phyloP scores from a whole-genome alignment of 2,888 invertebrate genomes.

The Hyposoter dolosus region DNA sequence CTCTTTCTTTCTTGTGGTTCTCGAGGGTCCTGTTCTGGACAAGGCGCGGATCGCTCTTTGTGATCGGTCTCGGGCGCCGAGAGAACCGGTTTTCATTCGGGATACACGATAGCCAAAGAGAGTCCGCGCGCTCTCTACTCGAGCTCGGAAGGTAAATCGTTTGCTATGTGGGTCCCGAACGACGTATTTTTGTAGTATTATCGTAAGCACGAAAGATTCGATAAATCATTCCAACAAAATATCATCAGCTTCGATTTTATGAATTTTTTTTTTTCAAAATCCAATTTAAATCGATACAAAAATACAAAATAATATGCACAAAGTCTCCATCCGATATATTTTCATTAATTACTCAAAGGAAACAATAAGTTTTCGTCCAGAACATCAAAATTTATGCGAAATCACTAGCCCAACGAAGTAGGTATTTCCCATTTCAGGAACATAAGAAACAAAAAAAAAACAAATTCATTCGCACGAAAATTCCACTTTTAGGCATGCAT shows the following conservation, averaged over 20 bases:
- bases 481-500: neutral
- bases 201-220: conserved; percentile 60
- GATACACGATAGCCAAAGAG: conserved; percentile 49
- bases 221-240: conserved; percentile 62
- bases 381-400: neutral
- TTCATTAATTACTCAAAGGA: neutral
- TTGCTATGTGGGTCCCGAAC: conserved; percentile 75
- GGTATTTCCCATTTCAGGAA: neutral
- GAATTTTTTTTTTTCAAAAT: too few relatives aligned
- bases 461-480: neutral
- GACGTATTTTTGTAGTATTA: conserved; percentile 69
- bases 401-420: neutral
- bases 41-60: conserved; percentile 71
- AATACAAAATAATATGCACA: neutral
- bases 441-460: neutral
- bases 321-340: neutral
- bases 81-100: conserved; percentile 82
- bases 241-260: conserved; percentile 31
- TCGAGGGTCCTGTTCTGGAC: conserved; percentile 66
- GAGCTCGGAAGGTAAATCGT: conserved; percentile 79
- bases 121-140: conserved; percentile 38
- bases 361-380: neutral
- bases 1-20: conserved; percentile 65
- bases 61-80: conserved; percentile 71
- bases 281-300: neutral